phyloP scores from a whole-genome alignment of 2,797 vertebrate genomes.

The Urocyon cinereoargenteus region DNA sequence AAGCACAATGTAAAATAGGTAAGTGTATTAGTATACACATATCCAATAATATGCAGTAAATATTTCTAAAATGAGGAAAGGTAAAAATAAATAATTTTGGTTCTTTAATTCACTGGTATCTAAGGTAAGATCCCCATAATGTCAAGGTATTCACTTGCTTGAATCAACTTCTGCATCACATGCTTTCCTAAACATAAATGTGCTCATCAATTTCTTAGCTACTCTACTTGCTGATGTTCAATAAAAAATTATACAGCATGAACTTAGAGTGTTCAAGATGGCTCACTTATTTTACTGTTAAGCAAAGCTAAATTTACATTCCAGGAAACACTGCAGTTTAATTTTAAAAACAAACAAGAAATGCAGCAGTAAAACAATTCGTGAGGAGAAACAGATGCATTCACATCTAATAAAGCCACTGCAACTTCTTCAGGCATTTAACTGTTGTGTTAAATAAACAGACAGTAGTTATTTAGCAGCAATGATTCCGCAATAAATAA shows the following conservation, averaged over 20 bases:
- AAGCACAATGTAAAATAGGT: conserved; percentile 83
- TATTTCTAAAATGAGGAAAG: conserved; percentile 69
- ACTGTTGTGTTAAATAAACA: conserved; percentile 95
- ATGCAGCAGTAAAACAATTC: conserved; percentile 89
- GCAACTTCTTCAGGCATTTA: conserved; percentile 91
- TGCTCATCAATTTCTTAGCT: conserved; percentile 83
- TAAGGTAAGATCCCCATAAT: conserved; percentile 76
- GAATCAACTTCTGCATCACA: conserved; percentile 85
- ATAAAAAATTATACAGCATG: conserved; percentile 85
- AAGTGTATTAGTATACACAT: conserved; percentile 71
- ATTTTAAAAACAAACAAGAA: conserved; percentile 86
- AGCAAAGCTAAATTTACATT: conserved; percentile 91
- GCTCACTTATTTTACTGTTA: conserved; percentile 88
- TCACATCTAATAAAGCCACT: conserved; percentile 93
- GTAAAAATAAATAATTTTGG: conserved; percentile 81
- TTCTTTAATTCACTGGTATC: conserved; percentile 80
- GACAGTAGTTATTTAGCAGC: conserved; percentile 99
- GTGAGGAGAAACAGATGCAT: conserved; percentile 92
- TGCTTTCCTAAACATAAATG: conserved; percentile 86
- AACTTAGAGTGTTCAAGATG: conserved; percentile 88
- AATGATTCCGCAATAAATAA: conserved; percentile 98
- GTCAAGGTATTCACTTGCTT: conserved; percentile 83
- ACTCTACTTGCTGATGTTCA: conserved; percentile 85
- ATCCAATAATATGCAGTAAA: conserved; percentile 69
- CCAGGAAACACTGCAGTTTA: conserved; percentile 90